Evolutionary conservation across 2,888 invertebrate species (phyloP).

Genomic region (Apoda limacodes): DNA sequence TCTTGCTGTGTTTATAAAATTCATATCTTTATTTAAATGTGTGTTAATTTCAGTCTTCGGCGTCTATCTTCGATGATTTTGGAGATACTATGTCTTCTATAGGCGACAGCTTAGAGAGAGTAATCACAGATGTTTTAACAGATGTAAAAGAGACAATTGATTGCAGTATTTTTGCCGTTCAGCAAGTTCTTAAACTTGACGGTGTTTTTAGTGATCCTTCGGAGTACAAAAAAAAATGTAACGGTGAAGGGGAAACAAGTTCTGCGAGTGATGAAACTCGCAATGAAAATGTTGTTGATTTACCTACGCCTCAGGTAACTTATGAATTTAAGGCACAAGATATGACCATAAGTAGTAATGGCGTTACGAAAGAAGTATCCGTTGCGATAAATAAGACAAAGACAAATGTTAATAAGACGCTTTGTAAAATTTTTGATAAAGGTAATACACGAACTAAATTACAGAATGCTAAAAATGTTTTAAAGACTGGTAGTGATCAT

Average conservation of each 20-base stretch:
- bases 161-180: constrained; percentile 46
- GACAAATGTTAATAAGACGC: constrained; percentile 21
- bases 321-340: no score
- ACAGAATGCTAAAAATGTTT: constrained; percentile 23
- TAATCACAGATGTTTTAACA: constrained; percentile 40
- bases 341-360: no score
- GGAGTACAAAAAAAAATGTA: constrained; percentile 24
- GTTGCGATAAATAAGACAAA: no score
- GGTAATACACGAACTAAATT: constrained; percentile 22
- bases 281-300: constrained; percentile 5
- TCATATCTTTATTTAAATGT: neutral
- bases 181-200: constrained; percentile 32
- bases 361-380: no score
- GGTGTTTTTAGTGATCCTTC: constrained; percentile 22
- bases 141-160: constrained; percentile 48
- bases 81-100: constrained; percentile 35
- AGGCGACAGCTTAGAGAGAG: constrained; percentile 37
- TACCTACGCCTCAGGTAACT: constrained; percentile 18
- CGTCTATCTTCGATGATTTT: constrained; percentile 38
- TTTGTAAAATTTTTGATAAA: constrained; percentile 23
- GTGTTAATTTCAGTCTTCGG: constrained; percentile 38
- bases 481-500: constrained; percentile 32
- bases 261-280: constrained; percentile 1
- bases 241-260: constrained; percentile 6
- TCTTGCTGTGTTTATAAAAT: no score